Conservation (phyloP, 2,113 vertebrate genomes). For the Madoqua kirkii region DNA sequence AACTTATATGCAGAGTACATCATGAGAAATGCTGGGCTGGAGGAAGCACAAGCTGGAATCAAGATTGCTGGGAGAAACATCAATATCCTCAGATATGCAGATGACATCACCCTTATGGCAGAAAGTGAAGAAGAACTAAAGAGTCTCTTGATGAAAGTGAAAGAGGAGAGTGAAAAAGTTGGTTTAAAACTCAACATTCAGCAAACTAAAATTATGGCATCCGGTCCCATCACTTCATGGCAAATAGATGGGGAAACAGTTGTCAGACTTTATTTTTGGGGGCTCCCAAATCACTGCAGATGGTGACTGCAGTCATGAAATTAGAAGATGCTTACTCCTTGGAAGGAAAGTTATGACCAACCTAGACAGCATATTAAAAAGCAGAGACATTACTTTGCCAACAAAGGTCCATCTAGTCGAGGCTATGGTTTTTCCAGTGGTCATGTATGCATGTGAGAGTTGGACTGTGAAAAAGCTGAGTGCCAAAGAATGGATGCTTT, state of each 20-base stretch:
- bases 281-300: not conserved
- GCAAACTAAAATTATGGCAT: not conserved
- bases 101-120: not conserved
- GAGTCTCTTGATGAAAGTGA: not conserved
- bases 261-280: accelerated
- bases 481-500: accelerated
- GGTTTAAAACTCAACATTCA: not conserved
- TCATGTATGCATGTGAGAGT: not conserved
- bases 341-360: not conserved
- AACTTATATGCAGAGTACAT: not conserved
- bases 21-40: not conserved
- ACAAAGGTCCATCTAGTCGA: not conserved
- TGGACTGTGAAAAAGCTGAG: not conserved
- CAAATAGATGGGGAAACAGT: not conserved
- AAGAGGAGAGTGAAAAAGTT: not conserved
- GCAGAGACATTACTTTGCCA: not conserved
- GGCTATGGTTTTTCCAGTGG: not conserved
- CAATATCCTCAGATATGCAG: not conserved
- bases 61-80: not conserved
- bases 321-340: not conserved
- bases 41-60: not conserved
- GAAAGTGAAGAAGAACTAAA: not conserved
- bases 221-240: not conserved
- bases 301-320: not conserved
- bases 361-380: not conserved